phyloP scores from a whole-genome alignment of 2,797 vertebrate species.

The Crenichthys baileyi region DNA sequence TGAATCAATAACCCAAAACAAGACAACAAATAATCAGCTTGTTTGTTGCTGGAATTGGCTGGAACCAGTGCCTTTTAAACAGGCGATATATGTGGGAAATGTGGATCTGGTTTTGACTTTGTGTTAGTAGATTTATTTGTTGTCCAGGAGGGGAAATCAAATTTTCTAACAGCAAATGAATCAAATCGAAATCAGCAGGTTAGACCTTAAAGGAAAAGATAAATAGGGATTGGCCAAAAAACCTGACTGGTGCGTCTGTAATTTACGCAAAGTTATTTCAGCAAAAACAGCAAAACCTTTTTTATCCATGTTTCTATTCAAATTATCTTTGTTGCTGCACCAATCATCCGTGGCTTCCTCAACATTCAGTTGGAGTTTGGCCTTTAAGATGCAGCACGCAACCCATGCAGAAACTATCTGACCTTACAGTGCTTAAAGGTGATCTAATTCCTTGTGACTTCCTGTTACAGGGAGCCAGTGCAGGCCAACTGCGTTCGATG shows the following conservation, averaged over 20 bases:
- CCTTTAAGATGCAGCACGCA: background rate
- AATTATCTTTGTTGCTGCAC: background rate
- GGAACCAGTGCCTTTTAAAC: slow-evolving; percentile 14
- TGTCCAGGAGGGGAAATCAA: slow-evolving; percentile 9
- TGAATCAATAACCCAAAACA: slow-evolving; percentile 28
- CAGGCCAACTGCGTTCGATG: slow-evolving; percentile 96
- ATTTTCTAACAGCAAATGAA: background rate
- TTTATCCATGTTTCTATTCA: background rate
- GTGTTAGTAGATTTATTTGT: slow-evolving; percentile 12
- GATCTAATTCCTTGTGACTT: slow-evolving; percentile 26
- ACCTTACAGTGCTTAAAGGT: slow-evolving; percentile 3
- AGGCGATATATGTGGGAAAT: background rate
- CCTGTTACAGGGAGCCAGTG: slow-evolving; percentile 87
- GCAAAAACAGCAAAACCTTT: background rate
- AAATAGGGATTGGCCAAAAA: background rate
- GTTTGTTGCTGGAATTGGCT: slow-evolving; percentile 23
- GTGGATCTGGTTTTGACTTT: slow-evolving; percentile 18
- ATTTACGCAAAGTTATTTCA: background rate
- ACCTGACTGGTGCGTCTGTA: background rate
- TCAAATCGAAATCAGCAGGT: too few relatives aligned
- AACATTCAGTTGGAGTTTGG: background rate
- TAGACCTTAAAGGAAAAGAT: background rate
- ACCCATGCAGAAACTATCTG: background rate
- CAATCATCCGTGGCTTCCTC: background rate
- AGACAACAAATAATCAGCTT: slow-evolving; percentile 13